Base-by-base conservation (phyloP, 2,113 vertebrate genomes). In the Austrofundulus limnaeus region DNA sequence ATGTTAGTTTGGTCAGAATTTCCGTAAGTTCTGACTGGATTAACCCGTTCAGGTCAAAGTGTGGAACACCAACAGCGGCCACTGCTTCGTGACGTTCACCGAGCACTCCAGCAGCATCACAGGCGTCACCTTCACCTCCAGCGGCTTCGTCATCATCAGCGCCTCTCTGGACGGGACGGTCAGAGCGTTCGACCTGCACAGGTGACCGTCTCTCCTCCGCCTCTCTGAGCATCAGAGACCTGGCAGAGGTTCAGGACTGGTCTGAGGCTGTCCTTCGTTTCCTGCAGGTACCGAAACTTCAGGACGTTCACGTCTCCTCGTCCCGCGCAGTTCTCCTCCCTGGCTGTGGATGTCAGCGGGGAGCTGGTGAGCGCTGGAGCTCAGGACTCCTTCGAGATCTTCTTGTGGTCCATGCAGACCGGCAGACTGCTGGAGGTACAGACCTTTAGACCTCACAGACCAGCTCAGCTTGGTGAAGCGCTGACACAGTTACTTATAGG, bases 341-440 rank as follows among this genome's bases (percentile, higher is more conserved):
- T 99, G 37, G 95, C 95, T 0, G 93, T 96, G 62, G 97, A 98
- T 71, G 73, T 79, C 3, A 98, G 97, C 1, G 96, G 97, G 0
- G 97, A 99, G 81, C 91, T 99, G 39, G 92, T 99, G 62, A 92
- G 94, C 43, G 96, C 97, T 0, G 97, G 97, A 15, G 94, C 97
- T 17, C 95, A 95, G 89, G 97, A 98, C 64, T 95, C 95, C 10
- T 99, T 96, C 25, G 95, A 98, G 88, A 91, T 99, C 78, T 98
- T 96, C n/a, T 90, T 99, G 70, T 99, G 97, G 97, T 98, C 96
- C 25, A 94, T 99, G 95, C 96, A 98, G 92, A 99, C 94, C 0
- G 97, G 96, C 43, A 85, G 96, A 21, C 92, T 99, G 42, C 91
- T 99, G 10, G 97, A 99, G 62, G 97, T 98, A 37, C 11, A 15